These are phyloP conservation scores for Mobula hypostoma DNA, from an alignment of 2,113 vertebrate genomes.

Conservation along the genomic window DNA sequence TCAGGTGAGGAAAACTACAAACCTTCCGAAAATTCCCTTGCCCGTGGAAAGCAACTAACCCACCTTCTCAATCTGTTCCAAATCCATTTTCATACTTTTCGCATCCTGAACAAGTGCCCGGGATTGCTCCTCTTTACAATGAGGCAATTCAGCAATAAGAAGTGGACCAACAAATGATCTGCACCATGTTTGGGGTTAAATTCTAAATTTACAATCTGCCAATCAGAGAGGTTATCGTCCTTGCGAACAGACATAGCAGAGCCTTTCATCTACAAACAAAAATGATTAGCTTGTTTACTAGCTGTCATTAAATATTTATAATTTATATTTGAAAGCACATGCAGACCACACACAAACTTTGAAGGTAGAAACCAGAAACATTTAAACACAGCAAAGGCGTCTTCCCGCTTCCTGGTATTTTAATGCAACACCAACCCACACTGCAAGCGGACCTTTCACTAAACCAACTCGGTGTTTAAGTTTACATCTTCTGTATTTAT, in stretches of 20 bases:
- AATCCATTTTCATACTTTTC: neutral
- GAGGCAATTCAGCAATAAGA: neutral
- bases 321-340: neutral
- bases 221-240: neutral
- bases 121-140: too few species aligned
- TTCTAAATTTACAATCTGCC: neutral
- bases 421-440: neutral
- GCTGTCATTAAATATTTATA: constrained; percentile 33
- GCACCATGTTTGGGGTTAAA: neutral
- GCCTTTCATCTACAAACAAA: constrained; percentile 4
- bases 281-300: constrained; percentile 24
- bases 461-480: neutral
- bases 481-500: neutral
- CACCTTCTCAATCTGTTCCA: neutral
- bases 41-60: neutral
- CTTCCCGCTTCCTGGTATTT: neutral
- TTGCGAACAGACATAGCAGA: neutral
- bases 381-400: neutral
- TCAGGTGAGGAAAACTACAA: neutral
- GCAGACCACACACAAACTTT: constrained; percentile 21
- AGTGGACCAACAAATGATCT: neutral
- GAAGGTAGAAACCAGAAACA: neutral
- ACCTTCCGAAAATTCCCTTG: neutral
- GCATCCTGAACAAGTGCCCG: neutral
- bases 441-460: neutral